phyloP scores from a whole-genome alignment of 2,113 vertebrate species.

The Helogale parvula region DNA sequence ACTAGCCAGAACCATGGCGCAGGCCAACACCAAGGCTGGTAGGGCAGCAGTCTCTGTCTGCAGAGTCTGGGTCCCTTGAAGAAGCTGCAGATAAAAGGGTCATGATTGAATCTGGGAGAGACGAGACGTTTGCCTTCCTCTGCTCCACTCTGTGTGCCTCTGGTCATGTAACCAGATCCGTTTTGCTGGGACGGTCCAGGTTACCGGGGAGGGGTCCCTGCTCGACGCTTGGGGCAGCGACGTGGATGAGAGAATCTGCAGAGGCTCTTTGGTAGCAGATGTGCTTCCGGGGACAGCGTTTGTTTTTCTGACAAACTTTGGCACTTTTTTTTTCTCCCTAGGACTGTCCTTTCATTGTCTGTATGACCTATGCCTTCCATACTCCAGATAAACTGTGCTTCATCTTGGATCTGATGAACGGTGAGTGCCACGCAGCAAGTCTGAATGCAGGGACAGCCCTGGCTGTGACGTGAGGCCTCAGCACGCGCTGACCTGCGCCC shows the following conservation, averaged over 20 bases:
- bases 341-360: slow-evolving; percentile 99
- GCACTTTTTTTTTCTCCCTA: slow-evolving; percentile 72
- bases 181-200: background rate
- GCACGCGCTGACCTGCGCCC: background rate
- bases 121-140: background rate
- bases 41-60: rapidly evolving
- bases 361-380: slow-evolving; percentile 99
- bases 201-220: rapidly evolving
- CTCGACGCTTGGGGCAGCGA: rapidly evolving
- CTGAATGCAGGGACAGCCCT: rapidly evolving
- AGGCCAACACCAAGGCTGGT: background rate
- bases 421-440: slow-evolving; percentile 81
- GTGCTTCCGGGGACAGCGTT: background rate
- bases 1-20: background rate
- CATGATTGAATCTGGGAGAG: background rate
- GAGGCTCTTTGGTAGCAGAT: background rate
- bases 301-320: background rate
- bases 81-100: background rate
- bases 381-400: slow-evolving; percentile 99
- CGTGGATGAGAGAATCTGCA: too few species aligned
- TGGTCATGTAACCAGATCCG: too few species aligned
- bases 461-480: background rate
- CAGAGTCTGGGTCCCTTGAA: background rate
- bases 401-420: slow-evolving; percentile 99
- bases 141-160: rapidly evolving